These are phyloP conservation scores for Bovichtus diacanthus DNA, from an alignment of 2,797 vertebrate species.

Conservation along the genomic window DNA sequence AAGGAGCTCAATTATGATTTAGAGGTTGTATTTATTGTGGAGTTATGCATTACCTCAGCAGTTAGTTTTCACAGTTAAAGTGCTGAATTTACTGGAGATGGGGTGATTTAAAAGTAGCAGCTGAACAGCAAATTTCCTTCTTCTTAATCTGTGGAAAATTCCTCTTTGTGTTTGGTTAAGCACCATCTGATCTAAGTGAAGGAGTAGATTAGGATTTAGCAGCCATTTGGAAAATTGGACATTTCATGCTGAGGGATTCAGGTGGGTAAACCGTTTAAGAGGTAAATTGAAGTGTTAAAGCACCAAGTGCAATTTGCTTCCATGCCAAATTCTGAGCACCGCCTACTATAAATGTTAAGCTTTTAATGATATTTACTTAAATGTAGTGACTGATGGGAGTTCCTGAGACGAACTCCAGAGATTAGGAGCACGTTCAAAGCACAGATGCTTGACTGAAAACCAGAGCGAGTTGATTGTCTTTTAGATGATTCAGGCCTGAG, in stretches of 20 bases:
- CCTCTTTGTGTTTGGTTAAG: conserved; percentile 19
- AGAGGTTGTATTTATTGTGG: conserved; percentile 42
- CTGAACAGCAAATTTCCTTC: conserved; percentile 7
- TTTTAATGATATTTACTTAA: conserved; percentile 30
- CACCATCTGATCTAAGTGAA: conserved; percentile 42
- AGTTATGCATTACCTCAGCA: conserved; percentile 35
- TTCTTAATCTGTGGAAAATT: conserved; percentile 23
- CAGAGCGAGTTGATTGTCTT: conserved; percentile 64
- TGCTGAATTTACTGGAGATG: not conserved
- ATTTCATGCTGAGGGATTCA: conserved; percentile 51
- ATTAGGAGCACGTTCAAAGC: conserved; percentile 49
- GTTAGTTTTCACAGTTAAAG: not conserved
- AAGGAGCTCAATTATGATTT: conserved; percentile 24
- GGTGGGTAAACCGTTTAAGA: conserved; percentile 35
- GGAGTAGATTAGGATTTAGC: conserved; percentile 58
- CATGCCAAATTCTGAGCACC: conserved; percentile 64
- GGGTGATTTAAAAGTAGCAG: conserved; percentile 5
- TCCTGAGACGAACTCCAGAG: conserved; percentile 31
- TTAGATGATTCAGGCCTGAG: conserved; percentile 43
- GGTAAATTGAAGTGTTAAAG: conserved; percentile 50
- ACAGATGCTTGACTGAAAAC: conserved; percentile 70
- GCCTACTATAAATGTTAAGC: conserved; percentile 22
- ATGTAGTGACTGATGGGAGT: conserved; percentile 42
- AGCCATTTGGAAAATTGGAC: conserved; percentile 66
- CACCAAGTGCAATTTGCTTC: conserved; percentile 75